These are phyloP conservation scores for Aphelinus atriplicis DNA, from an alignment of 1,140 invertebrate species.

Conservation along the genomic window DNA sequence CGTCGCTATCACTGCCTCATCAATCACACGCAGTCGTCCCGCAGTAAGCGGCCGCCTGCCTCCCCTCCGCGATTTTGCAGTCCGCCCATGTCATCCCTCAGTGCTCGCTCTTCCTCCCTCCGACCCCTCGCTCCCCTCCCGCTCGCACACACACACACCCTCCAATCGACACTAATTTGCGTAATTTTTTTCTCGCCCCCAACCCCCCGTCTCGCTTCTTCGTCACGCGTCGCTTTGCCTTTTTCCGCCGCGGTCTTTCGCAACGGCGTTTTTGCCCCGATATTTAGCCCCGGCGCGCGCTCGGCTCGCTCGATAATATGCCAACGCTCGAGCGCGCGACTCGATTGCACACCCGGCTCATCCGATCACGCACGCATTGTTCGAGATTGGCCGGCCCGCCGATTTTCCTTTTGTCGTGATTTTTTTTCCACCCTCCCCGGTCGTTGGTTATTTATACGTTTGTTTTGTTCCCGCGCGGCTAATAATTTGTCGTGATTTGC, in stretches of 20 bases:
- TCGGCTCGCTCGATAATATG: constrained; percentile 1
- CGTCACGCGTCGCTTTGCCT: background rate
- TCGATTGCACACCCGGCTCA: constrained; percentile 10
- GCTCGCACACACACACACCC: constrained; percentile 15
- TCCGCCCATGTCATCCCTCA: constrained; percentile 45
- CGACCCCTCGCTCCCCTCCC: background rate
- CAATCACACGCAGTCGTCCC: constrained; percentile 61
- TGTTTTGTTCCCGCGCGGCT: background rate
- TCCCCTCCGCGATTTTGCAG: constrained; percentile 39
- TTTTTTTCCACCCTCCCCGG: background rate
- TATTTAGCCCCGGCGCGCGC: constrained; percentile 1
- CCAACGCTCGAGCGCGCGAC: constrained; percentile 3
- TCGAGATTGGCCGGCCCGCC: constrained; percentile 16
- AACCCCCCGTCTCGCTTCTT: constrained; percentile 37
- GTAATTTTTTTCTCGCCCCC: constrained; percentile 46
- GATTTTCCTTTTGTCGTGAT: constrained; percentile 26
- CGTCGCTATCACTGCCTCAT: constrained; percentile 66
- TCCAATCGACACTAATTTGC: constrained; percentile 53
- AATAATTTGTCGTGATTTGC: background rate
- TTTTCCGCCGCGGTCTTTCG: too few relatives aligned
- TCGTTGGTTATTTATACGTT: constrained; percentile 16
- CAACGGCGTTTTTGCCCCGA: background rate
- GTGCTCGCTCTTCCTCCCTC: constrained; percentile 3
- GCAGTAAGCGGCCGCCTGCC: constrained; percentile 34
- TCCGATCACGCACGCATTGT: constrained; percentile 8